Evolutionary conservation across 2,113 vertebrate genomes (phyloP).

Genomic region (Apteryx owenii): DNA sequence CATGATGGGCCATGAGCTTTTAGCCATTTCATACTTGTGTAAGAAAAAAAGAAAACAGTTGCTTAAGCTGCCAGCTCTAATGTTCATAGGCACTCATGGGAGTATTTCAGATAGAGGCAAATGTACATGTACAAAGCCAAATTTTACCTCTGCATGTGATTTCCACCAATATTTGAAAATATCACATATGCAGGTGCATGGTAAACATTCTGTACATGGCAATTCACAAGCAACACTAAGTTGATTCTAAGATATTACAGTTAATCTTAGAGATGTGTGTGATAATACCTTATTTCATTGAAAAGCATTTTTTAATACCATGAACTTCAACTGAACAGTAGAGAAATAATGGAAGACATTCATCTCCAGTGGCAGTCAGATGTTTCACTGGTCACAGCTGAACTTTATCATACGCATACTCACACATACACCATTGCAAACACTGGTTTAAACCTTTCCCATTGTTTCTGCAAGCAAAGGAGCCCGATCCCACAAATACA

Average conservation of each 20-base stretch:
- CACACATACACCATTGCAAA: neutral
- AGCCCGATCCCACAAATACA: rapidly evolving
- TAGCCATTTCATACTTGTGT: neutral
- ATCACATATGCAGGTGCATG: neutral
- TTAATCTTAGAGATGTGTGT: neutral
- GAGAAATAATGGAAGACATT: neutral
- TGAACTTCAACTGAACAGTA: neutral
- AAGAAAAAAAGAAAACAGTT: neutral
- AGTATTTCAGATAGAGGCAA: neutral
- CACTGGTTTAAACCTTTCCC: neutral
- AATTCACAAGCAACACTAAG: neutral
- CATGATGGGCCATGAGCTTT: neutral
- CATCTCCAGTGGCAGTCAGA: neutral
- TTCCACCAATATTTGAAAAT: neutral
- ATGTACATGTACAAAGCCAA: neutral
- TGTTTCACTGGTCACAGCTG: neutral
- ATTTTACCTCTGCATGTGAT: neutral
- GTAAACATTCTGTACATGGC: neutral
- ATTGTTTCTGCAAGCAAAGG: neutral
- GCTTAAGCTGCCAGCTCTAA: neutral
- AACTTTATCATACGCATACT: neutral
- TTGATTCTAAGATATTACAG: neutral
- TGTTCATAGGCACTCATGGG: neutral
- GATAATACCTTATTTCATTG: neutral
- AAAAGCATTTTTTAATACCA: neutral